Evolutionary conservation across 2,888 invertebrate genomes (phyloP).

Genomic region (Drosophila ezoana): DNA sequence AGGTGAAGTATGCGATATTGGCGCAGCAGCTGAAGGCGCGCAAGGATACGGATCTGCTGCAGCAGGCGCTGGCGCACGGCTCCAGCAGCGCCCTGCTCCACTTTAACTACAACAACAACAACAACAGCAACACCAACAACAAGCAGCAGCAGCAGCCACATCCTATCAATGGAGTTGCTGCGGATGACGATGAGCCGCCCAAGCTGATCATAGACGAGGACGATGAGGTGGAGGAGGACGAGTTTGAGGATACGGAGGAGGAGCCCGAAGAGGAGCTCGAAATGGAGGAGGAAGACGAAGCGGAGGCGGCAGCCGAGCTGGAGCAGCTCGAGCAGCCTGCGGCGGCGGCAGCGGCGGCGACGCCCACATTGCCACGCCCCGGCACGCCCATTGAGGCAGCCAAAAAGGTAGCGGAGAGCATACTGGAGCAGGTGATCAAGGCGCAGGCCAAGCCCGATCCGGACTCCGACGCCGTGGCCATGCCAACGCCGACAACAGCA

Average conservation of each 20-base stretch:
- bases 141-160: constrained; percentile 45
- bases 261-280: constrained; percentile 35
- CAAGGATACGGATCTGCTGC: constrained; percentile 83
- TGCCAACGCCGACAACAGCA: neutral
- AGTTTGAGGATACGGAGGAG: constrained; percentile 63
- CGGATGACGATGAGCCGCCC: constrained; percentile 86
- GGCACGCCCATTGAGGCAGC: constrained; percentile 56
- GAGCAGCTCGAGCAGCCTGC: neutral
- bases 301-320: constrained; percentile 64
- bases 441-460: constrained; percentile 85
- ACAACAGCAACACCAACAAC: constrained; percentile 2
- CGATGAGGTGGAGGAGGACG: constrained; percentile 74
- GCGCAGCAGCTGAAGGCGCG: constrained; percentile 91
- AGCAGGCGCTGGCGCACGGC: constrained; percentile 83
- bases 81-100: constrained; percentile 77
- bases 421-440: constrained; percentile 86
- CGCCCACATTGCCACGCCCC: neutral
- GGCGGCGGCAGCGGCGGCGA: neutral
- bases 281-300: constrained; percentile 56
- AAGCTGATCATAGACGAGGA: constrained; percentile 85
- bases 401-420: constrained; percentile 80
- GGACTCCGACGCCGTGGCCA: too few relatives aligned
- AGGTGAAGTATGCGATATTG: constrained; percentile 91
- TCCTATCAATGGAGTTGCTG: constrained; percentile 34
- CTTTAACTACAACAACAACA: constrained; percentile 36